Percentiles rank a stretch among this genome's conserved stretches.
These are phyloP conservation scores for Eleginops maclovinus DNA, from an alignment of 2,113 vertebrate genomes.

Conservation along the genomic window DNA sequence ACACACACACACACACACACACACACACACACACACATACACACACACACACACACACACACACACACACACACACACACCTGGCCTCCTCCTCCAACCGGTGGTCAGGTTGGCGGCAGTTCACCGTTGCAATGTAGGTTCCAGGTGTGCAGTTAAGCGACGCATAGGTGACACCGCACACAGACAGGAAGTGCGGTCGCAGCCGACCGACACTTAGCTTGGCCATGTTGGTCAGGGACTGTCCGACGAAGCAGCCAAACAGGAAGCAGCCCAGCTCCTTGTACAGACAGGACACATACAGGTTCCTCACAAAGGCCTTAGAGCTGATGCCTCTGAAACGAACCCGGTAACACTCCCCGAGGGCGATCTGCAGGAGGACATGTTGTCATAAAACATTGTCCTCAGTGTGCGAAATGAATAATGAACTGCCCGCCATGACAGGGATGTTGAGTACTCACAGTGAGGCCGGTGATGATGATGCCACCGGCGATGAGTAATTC, in stretches of 20 bases:
- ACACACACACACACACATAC: no score
- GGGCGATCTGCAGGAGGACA: constrained; percentile 66
- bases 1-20: not conserved
- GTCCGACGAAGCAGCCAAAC: constrained; percentile 82
- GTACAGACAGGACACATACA: constrained; percentile 78
- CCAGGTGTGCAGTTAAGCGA: constrained; percentile 73
- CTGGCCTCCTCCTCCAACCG: constrained; percentile 76
- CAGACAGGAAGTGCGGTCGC: constrained; percentile 81
- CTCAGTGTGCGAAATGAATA: not conserved
- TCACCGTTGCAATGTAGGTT: constrained; percentile 70
- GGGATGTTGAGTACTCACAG: constrained; percentile 66
- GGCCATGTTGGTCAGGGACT: constrained; percentile 83
- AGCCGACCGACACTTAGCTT: constrained; percentile 81
- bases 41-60: not conserved
- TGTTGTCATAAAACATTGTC: not conserved
- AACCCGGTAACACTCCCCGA: constrained; percentile 78
- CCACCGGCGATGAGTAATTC: constrained; percentile 80
- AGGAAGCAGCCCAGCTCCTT: constrained; percentile 86
- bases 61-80: constrained; percentile 50
- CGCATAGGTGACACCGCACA: constrained; percentile 73
- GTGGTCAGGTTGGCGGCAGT: constrained; percentile 57
- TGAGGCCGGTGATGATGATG: constrained; percentile 80
- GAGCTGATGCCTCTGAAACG: constrained; percentile 56
- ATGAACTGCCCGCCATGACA: not conserved
- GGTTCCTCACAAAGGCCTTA: constrained; percentile 64